Conservation (phyloP, 2,113 vertebrate genomes). For the Rhea pennata region DNA sequence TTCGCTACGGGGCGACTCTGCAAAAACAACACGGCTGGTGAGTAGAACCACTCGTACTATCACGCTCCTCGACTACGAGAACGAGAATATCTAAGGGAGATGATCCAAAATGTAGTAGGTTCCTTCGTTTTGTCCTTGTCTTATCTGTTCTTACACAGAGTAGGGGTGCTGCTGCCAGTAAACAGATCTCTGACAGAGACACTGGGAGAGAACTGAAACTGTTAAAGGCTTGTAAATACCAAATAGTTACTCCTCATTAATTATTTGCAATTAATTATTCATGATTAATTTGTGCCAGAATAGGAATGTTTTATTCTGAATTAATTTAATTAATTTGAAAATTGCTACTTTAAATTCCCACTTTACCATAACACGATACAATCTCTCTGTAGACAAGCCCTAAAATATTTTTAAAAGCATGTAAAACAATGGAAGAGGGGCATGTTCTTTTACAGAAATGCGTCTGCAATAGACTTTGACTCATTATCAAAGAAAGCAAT, state of each 20-base stretch:
- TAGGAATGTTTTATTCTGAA: slow-evolving; percentile 63
- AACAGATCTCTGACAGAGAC: slow-evolving; percentile 11
- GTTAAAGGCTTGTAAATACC: slow-evolving; percentile 57
- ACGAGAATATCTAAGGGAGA: not conserved
- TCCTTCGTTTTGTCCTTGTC: not conserved
- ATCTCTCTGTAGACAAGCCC: slow-evolving; percentile 67
- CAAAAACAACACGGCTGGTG: fast-evolving
- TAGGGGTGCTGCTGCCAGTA: not conserved
- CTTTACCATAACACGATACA: slow-evolving; percentile 53
- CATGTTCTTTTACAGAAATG: not conserved
- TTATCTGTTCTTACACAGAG: not conserved
- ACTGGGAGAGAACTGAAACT: slow-evolving; percentile 42
- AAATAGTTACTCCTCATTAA: slow-evolving; percentile 64
- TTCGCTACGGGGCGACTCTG: not conserved
- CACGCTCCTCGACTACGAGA: not conserved
- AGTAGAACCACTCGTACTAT: fast-evolving
- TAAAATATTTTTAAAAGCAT: slow-evolving; percentile 69
- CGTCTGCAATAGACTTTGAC: not conserved
- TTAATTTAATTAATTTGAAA: slow-evolving; percentile 70
- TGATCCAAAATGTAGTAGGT: not conserved
- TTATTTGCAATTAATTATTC: slow-evolving; percentile 71
- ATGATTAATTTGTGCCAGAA: slow-evolving; percentile 70
- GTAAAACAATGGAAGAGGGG: slow-evolving; percentile 41
- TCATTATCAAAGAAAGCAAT: not conserved
- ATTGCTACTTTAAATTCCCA: slow-evolving; percentile 67